Conservation (phyloP, 2,113 vertebrate species). For the Gobio gobio region DNA sequence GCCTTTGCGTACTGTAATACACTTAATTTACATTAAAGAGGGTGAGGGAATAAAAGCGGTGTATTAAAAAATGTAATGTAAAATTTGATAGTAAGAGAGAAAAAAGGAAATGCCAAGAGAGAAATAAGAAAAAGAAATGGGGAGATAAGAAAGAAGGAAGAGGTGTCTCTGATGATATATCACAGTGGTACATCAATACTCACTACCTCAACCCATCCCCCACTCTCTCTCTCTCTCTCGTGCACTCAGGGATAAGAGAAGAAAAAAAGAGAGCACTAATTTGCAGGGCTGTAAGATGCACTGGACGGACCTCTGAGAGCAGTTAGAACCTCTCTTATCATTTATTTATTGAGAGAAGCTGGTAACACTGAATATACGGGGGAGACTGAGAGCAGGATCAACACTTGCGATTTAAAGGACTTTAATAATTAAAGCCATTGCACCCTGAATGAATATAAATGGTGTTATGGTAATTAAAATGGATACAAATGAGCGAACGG, state of each 20-base stretch:
- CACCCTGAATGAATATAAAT: slow-evolving; percentile 45
- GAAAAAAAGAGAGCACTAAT: slow-evolving; percentile 5
- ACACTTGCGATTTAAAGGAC: slow-evolving; percentile 32
- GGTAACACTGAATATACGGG: slow-evolving; percentile 21
- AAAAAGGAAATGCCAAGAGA: background rate
- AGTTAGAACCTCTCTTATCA: slow-evolving; percentile 42
- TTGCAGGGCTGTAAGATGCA: background rate
- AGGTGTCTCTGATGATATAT: slow-evolving; percentile 11
- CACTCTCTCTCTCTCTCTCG: background rate
- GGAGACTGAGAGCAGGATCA: background rate
- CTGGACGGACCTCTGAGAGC: slow-evolving; percentile 13
- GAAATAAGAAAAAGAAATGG: background rate
- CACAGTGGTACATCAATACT: slow-evolving; percentile 24
- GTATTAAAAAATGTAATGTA: background rate
- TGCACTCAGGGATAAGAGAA: slow-evolving; percentile 59
- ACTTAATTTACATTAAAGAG: slow-evolving; percentile 69
- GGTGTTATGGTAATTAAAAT: slow-evolving; percentile 44
- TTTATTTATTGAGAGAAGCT: slow-evolving; percentile 48
- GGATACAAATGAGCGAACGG: slow-evolving; percentile 33
- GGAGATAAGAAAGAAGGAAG: slow-evolving; percentile 18
- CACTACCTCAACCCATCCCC: slow-evolving; percentile 15
- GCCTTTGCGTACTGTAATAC: slow-evolving; percentile 63
- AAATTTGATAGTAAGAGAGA: background rate
- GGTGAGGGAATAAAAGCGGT: background rate
- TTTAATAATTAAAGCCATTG: slow-evolving; percentile 65